These are phyloP conservation scores for Cynaeus angustus DNA, from an alignment of 2,888 invertebrate genomes.

Conservation along the genomic window DNA sequence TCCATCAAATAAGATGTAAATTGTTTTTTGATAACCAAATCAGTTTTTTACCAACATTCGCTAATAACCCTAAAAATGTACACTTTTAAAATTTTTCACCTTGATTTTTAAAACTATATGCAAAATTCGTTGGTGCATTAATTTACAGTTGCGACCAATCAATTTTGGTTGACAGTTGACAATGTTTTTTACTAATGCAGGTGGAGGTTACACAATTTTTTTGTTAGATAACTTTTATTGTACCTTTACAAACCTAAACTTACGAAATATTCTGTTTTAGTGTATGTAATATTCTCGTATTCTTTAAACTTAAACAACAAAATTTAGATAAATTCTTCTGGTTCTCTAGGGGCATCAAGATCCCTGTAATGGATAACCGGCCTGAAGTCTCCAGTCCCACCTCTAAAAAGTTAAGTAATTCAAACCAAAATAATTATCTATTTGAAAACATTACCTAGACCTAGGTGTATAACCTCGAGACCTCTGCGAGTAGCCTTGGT, in stretches of 20 bases:
- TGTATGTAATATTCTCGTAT: conserved; percentile 1
- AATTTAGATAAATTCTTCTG: conserved; percentile 86
- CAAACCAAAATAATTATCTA: not conserved
- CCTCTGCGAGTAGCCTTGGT: conserved; percentile 70
- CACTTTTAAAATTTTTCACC: too few species aligned
- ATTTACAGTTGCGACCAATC: too few species aligned
- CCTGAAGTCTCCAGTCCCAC: conserved; percentile 84
- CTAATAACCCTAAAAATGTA: too few species aligned
- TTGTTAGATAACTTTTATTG: conserved; percentile 9
- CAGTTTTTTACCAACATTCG: too few species aligned
- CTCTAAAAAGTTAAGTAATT: conserved; percentile 74
- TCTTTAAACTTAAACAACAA: conserved; percentile 5
- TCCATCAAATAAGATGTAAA: too few species aligned
- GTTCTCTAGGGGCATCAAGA: conserved; percentile 93
- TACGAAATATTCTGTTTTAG: conserved; percentile 5
- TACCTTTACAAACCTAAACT: conserved; percentile 19
- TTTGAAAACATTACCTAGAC: conserved; percentile 60
- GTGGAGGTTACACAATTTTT: too few species aligned
- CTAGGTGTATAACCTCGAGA: conserved; percentile 67
- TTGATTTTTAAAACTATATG: too few species aligned
- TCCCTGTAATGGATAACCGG: conserved; percentile 95
- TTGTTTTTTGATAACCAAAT: too few species aligned
- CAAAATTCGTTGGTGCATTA: too few species aligned
- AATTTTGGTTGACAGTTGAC: too few species aligned
- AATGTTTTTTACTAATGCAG: too few species aligned